Conservation (phyloP, 2,113 vertebrate species). For the Holacanthus passer region DNA sequence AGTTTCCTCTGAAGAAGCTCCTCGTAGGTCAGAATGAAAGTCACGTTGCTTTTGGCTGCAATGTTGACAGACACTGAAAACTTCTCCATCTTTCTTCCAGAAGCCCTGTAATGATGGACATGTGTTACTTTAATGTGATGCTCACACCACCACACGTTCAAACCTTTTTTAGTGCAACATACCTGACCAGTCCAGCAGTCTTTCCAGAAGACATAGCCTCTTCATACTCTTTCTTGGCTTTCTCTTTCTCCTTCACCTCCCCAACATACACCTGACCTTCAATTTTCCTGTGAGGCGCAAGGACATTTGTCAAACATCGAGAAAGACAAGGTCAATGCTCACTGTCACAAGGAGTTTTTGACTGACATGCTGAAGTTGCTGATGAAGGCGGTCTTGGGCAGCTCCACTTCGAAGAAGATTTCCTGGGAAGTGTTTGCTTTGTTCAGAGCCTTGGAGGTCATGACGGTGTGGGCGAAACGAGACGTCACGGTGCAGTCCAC, state of each 20-base stretch:
- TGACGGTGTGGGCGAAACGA: slow-evolving; percentile 91
- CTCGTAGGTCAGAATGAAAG: slow-evolving; percentile 91
- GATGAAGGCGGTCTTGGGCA: slow-evolving; percentile 94
- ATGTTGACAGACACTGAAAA: slow-evolving; percentile 92
- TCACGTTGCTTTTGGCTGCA: slow-evolving; percentile 87
- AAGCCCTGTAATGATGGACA: slow-evolving; percentile 81
- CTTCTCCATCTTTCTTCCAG: slow-evolving; percentile 94
- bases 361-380: slow-evolving; percentile 93
- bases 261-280: slow-evolving; percentile 88
- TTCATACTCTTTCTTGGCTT: slow-evolving; percentile 91
- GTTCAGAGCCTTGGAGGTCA: slow-evolving; percentile 91
- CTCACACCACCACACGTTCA: background rate
- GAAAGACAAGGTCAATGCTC: background rate
- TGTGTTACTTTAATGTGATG: background rate
- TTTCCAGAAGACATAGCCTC: slow-evolving; percentile 90
- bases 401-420: slow-evolving; percentile 89
- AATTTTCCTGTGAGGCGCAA: slow-evolving; percentile 85
- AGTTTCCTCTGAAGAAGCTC: slow-evolving; percentile 91
- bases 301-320: background rate
- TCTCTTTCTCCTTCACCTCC: slow-evolving; percentile 91
- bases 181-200: slow-evolving; percentile 93
- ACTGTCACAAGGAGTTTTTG: background rate
- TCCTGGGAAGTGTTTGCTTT: slow-evolving; percentile 87
- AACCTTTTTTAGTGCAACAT: slow-evolving; percentile 44
- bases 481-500: slow-evolving; percentile 91